Evolutionary conservation across 2,888 invertebrate genomes (phyloP).

Genomic region (Stenurella melanura): DNA sequence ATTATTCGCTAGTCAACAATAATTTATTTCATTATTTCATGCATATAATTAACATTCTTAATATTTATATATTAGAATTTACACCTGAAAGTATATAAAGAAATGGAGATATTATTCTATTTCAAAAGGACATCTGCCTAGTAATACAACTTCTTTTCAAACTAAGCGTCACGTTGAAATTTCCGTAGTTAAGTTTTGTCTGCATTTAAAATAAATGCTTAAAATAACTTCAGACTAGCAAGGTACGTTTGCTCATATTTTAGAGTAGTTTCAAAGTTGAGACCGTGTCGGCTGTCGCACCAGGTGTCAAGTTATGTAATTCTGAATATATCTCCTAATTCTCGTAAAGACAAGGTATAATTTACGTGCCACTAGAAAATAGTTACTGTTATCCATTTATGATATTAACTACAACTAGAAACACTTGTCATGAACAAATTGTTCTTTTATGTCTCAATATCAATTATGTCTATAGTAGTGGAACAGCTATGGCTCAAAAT

Average conservation of each 20-base stretch:
- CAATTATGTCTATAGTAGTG: too few species aligned
- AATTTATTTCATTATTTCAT: too few species aligned
- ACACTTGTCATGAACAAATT: background rate
- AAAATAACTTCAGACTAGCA: background rate
- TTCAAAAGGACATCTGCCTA: background rate
- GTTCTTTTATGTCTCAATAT: too few species aligned
- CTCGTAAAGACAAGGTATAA: background rate
- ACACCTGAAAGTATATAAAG: too few species aligned
- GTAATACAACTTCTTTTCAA: background rate
- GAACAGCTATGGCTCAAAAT: too few species aligned
- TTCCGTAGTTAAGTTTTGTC: background rate
- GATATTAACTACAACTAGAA: background rate
- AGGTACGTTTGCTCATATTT: conserved; percentile 13
- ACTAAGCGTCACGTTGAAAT: background rate
- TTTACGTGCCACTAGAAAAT: background rate
- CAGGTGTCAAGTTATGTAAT: conserved; percentile 16
- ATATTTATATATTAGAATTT: too few species aligned
- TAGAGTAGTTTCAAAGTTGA: conserved; percentile 6
- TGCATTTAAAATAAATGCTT: conserved; percentile 16
- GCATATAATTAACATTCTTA: too few species aligned
- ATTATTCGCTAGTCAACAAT: too few species aligned
- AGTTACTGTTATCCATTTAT: background rate
- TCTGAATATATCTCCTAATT: background rate
- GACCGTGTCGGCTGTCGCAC: conserved; percentile 3
- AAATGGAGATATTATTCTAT: too few species aligned